phyloP scores from a whole-genome alignment of 2,113 vertebrate species.

The Chaetops frenatus region DNA sequence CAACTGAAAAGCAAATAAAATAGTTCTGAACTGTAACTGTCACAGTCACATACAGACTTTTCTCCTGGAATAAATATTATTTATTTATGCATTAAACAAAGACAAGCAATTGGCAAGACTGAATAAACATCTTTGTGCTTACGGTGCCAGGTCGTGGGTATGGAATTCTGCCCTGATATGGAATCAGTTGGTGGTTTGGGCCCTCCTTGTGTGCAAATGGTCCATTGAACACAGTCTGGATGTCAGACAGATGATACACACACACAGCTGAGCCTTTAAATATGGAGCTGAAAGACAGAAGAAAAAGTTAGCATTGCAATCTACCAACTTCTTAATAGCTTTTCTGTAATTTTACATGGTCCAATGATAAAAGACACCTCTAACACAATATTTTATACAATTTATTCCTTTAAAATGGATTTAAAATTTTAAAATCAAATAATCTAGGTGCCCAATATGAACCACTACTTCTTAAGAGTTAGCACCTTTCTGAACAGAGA shows the following conservation, averaged over 20 bases:
- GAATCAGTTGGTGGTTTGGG: slow-evolving; percentile 92
- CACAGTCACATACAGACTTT: not conserved
- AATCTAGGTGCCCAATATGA: not conserved
- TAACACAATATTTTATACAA: not conserved
- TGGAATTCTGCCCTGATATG: slow-evolving; percentile 94
- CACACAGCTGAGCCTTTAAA: slow-evolving; percentile 98
- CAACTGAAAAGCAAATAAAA: not conserved
- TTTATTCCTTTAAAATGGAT: not conserved
- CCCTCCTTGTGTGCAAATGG: slow-evolving; percentile 97
- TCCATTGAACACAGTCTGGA: slow-evolving; percentile 96
- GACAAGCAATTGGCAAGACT: not conserved
- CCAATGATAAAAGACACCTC: not conserved
- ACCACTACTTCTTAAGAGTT: not conserved
- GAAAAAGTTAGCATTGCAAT: not conserved
- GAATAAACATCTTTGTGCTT: slow-evolving; percentile 66
- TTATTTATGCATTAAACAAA: slow-evolving; percentile 14
- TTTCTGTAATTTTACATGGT: not conserved
- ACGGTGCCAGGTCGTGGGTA: slow-evolving; percentile 95
- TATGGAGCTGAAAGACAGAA: slow-evolving; percentile 82
- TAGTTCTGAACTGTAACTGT: not conserved
- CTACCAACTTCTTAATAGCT: not conserved
- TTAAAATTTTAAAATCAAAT: not conserved
- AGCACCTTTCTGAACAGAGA: not conserved
- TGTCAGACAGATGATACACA: slow-evolving; percentile 93
- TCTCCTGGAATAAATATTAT: not conserved